Base-by-base conservation (phyloP, 1,140 invertebrate species). In the Penaeus indicus region DNA sequence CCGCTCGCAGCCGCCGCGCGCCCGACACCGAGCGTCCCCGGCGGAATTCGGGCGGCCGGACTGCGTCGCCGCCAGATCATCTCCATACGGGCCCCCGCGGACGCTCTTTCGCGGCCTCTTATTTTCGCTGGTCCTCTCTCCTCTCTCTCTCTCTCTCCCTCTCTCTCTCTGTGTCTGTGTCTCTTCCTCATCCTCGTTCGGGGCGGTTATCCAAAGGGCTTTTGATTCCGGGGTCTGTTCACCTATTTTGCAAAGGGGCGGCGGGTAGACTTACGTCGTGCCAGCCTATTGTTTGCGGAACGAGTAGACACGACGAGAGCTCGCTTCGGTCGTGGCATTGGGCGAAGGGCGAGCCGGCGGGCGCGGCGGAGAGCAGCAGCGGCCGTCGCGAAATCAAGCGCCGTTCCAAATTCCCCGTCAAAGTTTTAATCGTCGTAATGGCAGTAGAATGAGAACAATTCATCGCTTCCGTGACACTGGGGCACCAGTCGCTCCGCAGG, bases 351-450 rank as follows among this genome's bases (percentile, higher is more conserved):
- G 27, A 32, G 77, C 21, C 5, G n/a, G n/a, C 82, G 47, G 22
- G 63, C 62, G 21, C 18, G 16, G 32, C 22, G 18, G 21, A 19
- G n/a, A 11, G 25, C 32, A 72, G 63, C 25, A 21, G 3, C 32
- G 83, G 22, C 25, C 67, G 72, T 81, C 86, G 86, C 86, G 86
- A 88, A 88, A 88, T 88, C 86, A 88, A 88, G 42, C 47, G 61
- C 32, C 86, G 27, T 21, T 54, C 82, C 86, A 84, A 88, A 88
- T 84, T 64, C 81, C 80, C 86, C 81, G 86, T 84, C 86, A 88
- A 88, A 88, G 86, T 88, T 88, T 88, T 88, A 88, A 88, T 88
- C 86, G 86, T 79, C 27, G 86, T 88, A 88, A 88, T 88, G 86
- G 86, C 81, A 84, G 86, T 77, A 88, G 86, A 88, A 88, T 88